Evolutionary conservation across 2,797 vertebrate genomes (phyloP), one percentile per base, ranked within the genome.

Genomic region (Mycteria americana): DNA sequence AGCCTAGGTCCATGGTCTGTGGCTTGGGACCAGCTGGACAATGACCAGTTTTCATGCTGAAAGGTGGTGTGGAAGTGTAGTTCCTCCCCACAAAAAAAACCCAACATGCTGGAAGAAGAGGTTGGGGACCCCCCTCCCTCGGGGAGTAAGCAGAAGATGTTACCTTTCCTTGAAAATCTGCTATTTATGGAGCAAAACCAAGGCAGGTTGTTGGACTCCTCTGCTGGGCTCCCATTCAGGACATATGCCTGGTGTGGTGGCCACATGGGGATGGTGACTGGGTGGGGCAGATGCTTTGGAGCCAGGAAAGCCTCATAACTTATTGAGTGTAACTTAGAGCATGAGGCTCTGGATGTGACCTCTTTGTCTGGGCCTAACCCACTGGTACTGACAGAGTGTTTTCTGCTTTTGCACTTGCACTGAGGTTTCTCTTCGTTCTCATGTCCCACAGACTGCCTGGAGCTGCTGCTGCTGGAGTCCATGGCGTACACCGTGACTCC

Each of bases 401-500:
- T 76, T 33, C 28, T 77, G 48, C 31, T 43, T 35, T 21, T 53
- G 54, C 5, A 16, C 53, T 30, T 9, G 46, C 46, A 1, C 91
- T 96, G 79, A 96, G 30, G 4, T 41, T 72, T 50, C 25, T 70
- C 39, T 50, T 21, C 9, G 0, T 89, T 8, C 39, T n/a, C 16
- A 0, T 88, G 51, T 63, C 77, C 82, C 70, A 7, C 96, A 99
- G 99, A 98, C 53, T 97, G 97, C 92, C 94, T 83, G 94, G 97
- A 98, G 78, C 95, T 98, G 88, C 93, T 95, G 89, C 97, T 67
- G n/a, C 88, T 79, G 48, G 93, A 91, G 76, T 28, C 91, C 93
- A 99, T 99, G 99, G 99, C 99, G 68, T 98, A 99, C 98, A 99
- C 98, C 0, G 15, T 77, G 65, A 97, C 98, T 37, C 97, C 98